Evolutionary conservation across 37 sponge, comb jelly and placozoan genomes (phyloP).

Genomic region (Amphimedon queenslandica): DNA sequence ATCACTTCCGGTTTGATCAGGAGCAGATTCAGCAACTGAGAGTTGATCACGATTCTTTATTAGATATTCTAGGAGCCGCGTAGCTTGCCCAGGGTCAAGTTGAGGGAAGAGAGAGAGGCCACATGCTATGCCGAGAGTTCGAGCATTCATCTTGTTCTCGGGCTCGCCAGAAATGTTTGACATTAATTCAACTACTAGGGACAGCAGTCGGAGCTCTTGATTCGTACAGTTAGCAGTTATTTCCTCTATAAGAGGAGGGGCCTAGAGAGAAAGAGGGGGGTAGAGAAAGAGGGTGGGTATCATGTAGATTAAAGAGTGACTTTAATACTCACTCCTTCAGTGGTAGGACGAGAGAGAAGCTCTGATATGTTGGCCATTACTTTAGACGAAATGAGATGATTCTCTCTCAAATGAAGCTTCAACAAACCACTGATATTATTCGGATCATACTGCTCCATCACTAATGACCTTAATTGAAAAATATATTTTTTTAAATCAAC

Average conservation of each 20-base stretch:
- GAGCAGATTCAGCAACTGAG: too few species aligned
- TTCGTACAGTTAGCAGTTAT: neutral
- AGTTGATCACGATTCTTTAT: slow-evolving; percentile 17
- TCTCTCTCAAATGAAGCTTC: slow-evolving; percentile 64
- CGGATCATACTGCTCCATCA: slow-evolving; percentile 58
- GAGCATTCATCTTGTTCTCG: slow-evolving; percentile 65
- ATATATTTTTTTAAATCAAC: too few species aligned
- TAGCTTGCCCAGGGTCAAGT: slow-evolving; percentile 50
- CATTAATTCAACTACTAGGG: neutral
- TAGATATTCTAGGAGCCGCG: slow-evolving; percentile 16
- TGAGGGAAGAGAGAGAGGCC: slow-evolving; percentile 73
- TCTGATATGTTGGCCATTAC: too few species aligned
- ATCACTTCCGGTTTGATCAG: too few species aligned
- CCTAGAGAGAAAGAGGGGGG: too few species aligned
- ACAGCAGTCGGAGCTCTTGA: neutral
- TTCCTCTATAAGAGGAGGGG: too few species aligned
- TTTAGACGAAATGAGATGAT: slow-evolving; percentile 10
- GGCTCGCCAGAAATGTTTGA: slow-evolving; percentile 16
- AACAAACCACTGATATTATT: slow-evolving; percentile 67
- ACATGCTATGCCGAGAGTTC: slow-evolving; percentile 60
- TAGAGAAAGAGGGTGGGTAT: too few species aligned
- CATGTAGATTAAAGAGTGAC: too few species aligned
- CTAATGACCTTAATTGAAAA: slow-evolving; percentile 1
- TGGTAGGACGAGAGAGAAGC: too few species aligned
- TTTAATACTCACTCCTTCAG: too few species aligned